A percentile compares a stretch with the other conserved stretches of the same genome.
These are phyloP conservation scores for Orbicella faveolata DNA, from an alignment of 64 coral and sea anemone genomes.

Conservation along the genomic window DNA sequence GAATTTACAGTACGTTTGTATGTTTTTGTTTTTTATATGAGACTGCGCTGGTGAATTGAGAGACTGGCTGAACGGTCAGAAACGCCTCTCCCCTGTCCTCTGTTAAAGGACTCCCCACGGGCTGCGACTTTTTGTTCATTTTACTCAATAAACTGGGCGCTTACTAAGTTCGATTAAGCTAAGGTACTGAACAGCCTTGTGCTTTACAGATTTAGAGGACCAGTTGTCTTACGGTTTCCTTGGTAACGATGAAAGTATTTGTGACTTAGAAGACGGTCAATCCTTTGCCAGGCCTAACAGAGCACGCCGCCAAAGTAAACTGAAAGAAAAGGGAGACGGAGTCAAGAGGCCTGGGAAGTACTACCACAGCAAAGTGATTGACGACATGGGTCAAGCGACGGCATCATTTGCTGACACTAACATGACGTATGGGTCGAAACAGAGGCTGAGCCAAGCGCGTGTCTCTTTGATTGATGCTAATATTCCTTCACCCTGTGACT, in stretches of 20 bases:
- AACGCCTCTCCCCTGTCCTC: no score
- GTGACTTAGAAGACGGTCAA: not conserved
- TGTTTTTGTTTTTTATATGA: no score
- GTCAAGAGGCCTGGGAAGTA: constrained; percentile 20
- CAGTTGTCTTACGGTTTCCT: not conserved
- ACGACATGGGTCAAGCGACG: constrained; percentile 43
- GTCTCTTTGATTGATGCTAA: not conserved
- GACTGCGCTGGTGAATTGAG: no score
- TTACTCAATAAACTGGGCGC: no score
- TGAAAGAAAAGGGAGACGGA: no score
- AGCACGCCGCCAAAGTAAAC: constrained; percentile 4
- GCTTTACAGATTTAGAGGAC: constrained; percentile 4
- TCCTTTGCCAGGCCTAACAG: not conserved
- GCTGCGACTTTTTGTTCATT: no score
- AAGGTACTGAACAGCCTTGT: no score
- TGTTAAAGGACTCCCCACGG: no score
- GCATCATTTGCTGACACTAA: constrained; percentile 33
- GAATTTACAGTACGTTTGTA: no score
- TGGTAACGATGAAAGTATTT: not conserved
- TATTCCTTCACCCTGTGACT: not conserved
- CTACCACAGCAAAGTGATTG: constrained; percentile 66
- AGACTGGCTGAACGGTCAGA: no score
- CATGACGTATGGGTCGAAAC: not conserved
- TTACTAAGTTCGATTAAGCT: no score
- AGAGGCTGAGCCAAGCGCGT: constrained; percentile 1